Evolutionary conservation across 2,888 invertebrate genomes (phyloP).

Genomic region (Sinodicranocentrus sp.): DNA sequence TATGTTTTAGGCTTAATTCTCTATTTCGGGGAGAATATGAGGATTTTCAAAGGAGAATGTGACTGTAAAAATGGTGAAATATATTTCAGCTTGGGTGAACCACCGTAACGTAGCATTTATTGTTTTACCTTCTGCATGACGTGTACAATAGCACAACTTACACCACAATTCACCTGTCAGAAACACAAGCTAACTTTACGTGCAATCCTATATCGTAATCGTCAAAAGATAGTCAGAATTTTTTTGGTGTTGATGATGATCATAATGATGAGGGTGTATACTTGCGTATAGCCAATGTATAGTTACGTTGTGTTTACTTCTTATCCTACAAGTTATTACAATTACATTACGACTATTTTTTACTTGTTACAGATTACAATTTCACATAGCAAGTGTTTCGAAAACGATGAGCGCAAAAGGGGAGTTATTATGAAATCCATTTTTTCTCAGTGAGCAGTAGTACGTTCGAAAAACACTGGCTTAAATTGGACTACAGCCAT

Average conservation of each 20-base stretch:
- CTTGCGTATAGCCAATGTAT: neutral
- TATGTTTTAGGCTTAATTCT: neutral
- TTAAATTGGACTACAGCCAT: conserved; percentile 59
- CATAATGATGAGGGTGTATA: conserved; percentile 10
- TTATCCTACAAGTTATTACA: conserved; percentile 13
- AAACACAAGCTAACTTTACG: conserved; percentile 12
- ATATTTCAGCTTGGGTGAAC: conserved; percentile 57
- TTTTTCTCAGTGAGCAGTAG: conserved; percentile 27
- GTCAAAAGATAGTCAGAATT: conserved; percentile 36
- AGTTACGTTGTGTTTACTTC: neutral
- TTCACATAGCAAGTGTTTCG: conserved; percentile 47
- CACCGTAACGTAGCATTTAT: conserved; percentile 46
- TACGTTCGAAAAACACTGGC: neutral
- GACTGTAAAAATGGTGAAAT: conserved; percentile 46
- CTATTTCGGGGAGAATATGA: neutral
- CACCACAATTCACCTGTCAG: conserved; percentile 29
- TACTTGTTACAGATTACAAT: conserved; percentile 43
- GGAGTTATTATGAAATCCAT: conserved; percentile 54
- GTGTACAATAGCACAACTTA: conserved; percentile 14
- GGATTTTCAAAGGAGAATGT: neutral
- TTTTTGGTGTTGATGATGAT: conserved; percentile 18
- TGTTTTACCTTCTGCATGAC: conserved; percentile 44
- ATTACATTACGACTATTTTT: conserved; percentile 19
- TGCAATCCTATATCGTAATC: conserved; percentile 24
- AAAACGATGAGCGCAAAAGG: conserved; percentile 55